Evolutionary conservation across 2,797 vertebrate genomes (phyloP).

Genomic region (Myotis daubentonii): DNA sequence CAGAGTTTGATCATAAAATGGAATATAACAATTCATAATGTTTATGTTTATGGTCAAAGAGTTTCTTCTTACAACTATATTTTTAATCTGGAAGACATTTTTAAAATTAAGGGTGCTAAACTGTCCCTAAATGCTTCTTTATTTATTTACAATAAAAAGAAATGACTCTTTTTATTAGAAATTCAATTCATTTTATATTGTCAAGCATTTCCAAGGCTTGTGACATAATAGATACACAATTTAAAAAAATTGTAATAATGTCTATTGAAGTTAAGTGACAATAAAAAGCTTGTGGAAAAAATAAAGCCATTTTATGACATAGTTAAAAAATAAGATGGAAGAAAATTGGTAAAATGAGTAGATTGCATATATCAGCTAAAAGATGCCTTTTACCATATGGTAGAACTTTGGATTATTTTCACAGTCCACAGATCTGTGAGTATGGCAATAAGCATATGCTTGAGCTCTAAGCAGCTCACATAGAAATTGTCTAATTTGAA

Average conservation of each 20-base stretch:
- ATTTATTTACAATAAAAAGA: not conserved
- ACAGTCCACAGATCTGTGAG: constrained; percentile 64
- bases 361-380: constrained; percentile 35
- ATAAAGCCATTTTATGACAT: not conserved
- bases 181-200: not conserved
- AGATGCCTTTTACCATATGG: constrained; percentile 51
- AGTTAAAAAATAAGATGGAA: not conserved
- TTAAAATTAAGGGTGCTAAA: not conserved
- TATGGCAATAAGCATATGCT: constrained; percentile 63
- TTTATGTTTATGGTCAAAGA: not conserved
- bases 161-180: not conserved
- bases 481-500: constrained; percentile 67
- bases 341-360: constrained; percentile 12
- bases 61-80: not conserved
- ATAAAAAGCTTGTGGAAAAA: not conserved
- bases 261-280: not conserved
- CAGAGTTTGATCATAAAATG: not conserved
- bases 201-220: not conserved
- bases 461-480: constrained; percentile 65
- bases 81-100: not conserved
- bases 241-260: not conserved
- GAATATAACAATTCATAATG: not conserved
- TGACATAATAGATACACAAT: not conserved
- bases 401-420: constrained; percentile 59
- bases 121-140: not conserved